Conservation (phyloP, 2,888 invertebrate species). For the Drosophila nr. medialis region DNA sequence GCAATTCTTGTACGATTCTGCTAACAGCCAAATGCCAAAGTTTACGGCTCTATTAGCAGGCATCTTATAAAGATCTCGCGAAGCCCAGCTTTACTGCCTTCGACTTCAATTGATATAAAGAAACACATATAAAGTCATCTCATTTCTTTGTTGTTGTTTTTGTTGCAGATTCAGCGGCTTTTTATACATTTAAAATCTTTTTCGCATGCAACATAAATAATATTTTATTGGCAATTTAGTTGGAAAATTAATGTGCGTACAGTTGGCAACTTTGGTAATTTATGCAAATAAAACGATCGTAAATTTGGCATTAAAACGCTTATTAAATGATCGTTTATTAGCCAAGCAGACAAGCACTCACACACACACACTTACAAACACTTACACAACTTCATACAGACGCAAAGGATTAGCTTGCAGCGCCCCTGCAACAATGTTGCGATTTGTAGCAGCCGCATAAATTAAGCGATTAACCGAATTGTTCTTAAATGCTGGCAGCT, state of each 20-base stretch:
- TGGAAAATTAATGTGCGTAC: slow-evolving; percentile 76
- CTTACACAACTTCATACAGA: slow-evolving; percentile 1
- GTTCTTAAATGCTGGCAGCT: slow-evolving; percentile 73
- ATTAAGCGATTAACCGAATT: slow-evolving; percentile 78
- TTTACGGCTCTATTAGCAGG: slow-evolving; percentile 71
- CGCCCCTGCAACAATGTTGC: slow-evolving; percentile 70
- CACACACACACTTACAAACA: neutral
- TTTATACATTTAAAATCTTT: slow-evolving; percentile 54
- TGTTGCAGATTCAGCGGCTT: slow-evolving; percentile 19
- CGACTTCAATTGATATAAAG: slow-evolving; percentile 40
- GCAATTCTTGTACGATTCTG: slow-evolving; percentile 11
- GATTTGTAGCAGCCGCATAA: slow-evolving; percentile 71
- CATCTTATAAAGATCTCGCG: slow-evolving; percentile 32
- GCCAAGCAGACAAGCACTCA: slow-evolving; percentile 28
- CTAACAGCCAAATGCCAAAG: slow-evolving; percentile 5
- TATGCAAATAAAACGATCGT: slow-evolving; percentile 83
- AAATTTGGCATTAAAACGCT: slow-evolving; percentile 82
- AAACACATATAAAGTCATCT: slow-evolving; percentile 43
- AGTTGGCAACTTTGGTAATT: slow-evolving; percentile 79
- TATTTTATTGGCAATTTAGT: slow-evolving; percentile 82
- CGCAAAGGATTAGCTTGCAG: slow-evolving; percentile 42
- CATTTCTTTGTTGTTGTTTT: slow-evolving; percentile 22
- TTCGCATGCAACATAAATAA: slow-evolving; percentile 75
- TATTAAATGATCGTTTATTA: slow-evolving; percentile 80
- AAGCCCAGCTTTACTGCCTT: slow-evolving; percentile 49